phyloP scores from a whole-genome alignment of 2,888 invertebrate species.

The Acleris emargana region DNA sequence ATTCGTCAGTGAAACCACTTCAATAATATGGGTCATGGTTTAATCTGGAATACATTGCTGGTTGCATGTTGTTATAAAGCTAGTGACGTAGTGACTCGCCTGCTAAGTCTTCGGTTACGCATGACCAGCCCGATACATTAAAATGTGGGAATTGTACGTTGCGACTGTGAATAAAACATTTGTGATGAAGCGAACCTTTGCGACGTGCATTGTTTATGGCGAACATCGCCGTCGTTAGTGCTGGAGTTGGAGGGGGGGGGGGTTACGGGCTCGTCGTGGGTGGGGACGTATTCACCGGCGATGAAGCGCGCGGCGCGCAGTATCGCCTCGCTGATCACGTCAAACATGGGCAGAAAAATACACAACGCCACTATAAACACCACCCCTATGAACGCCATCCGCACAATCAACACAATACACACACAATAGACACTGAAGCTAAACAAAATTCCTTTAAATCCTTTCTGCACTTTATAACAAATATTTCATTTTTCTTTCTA shows the following conservation, averaged over 20 bases:
- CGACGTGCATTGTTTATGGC: conserved; percentile 29
- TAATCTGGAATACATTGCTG: too few species aligned
- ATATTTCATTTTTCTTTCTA: neutral
- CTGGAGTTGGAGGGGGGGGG: too few species aligned
- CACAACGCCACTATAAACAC: conserved; percentile 49
- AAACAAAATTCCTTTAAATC: neutral
- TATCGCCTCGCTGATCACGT: conserved; percentile 37
- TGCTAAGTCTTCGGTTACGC: conserved; percentile 19
- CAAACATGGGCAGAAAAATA: conserved; percentile 49
- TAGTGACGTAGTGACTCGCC: neutral
- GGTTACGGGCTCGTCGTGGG: too few species aligned
- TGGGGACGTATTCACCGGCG: conserved; percentile 7
- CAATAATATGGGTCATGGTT: neutral
- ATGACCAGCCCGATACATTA: too few species aligned
- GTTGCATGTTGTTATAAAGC: too few species aligned
- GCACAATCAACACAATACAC: conserved; percentile 48
- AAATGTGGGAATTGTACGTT: too few species aligned
- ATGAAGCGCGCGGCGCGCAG: conserved; percentile 34
- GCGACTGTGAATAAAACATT: too few species aligned
- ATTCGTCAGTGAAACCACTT: conserved; percentile 49
- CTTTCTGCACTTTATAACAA: too few species aligned
- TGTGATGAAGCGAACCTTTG: conserved; percentile 39
- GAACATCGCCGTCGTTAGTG: neutral
- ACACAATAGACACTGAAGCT: conserved; percentile 48
- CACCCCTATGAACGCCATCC: conserved; percentile 49